Evolutionary conservation across 1,140 invertebrate species (phyloP).

Genomic region (Rhagoletis pomonella): DNA sequence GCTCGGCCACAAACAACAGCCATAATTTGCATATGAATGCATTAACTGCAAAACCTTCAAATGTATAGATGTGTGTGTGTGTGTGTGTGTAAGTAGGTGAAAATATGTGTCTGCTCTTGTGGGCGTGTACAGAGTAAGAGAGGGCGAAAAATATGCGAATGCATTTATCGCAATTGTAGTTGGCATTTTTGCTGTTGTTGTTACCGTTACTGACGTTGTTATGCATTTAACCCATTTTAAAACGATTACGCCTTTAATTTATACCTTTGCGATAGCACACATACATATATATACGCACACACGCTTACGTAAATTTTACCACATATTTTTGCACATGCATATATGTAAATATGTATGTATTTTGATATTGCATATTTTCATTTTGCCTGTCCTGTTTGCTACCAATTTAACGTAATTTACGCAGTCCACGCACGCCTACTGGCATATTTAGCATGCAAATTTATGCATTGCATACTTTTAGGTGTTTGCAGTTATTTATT

Average conservation of each 20-base stretch:
- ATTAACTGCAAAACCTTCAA: background rate
- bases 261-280: slow-evolving; percentile 12
- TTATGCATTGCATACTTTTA: slow-evolving; percentile 51
- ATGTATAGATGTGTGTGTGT: background rate
- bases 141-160: background rate
- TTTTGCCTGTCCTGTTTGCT: slow-evolving; percentile 8
- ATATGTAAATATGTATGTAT: too few species aligned
- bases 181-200: background rate
- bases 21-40: slow-evolving; percentile 49
- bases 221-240: slow-evolving; percentile 52
- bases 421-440: background rate
- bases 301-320: background rate
- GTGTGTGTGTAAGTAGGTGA: background rate
- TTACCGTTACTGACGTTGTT: background rate
- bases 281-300: background rate
- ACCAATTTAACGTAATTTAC: background rate
- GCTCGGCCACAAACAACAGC: background rate
- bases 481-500: slow-evolving; percentile 46
- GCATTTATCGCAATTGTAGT: slow-evolving; percentile 34
- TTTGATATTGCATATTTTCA: background rate
- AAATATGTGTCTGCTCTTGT: background rate
- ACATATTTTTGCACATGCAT: background rate
- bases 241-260: slow-evolving; percentile 50
- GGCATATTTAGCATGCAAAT: slow-evolving; percentile 25
- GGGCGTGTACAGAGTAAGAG: background rate